phyloP scores from a whole-genome alignment of 2,888 invertebrate genomes.

The Lucinisca nassula region DNA sequence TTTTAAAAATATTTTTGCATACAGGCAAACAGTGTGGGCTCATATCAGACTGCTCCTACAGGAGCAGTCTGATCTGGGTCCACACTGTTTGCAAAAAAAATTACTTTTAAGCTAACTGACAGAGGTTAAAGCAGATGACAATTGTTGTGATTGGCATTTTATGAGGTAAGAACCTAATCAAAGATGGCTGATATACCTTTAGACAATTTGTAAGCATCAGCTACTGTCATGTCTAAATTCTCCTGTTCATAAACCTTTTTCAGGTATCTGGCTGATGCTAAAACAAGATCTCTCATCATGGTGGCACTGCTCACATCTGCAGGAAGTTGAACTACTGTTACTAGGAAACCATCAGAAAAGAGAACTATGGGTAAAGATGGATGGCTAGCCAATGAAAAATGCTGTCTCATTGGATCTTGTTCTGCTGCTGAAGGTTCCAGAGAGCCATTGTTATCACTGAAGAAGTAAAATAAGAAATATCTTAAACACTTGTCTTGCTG shows the following conservation, averaged over 20 bases:
- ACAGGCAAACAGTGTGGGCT: too few relatives aligned
- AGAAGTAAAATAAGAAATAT: neutral
- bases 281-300: slow-evolving; percentile 81
- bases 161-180: too few relatives aligned
- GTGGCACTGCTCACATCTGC: slow-evolving; percentile 79
- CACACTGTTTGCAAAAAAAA: too few relatives aligned
- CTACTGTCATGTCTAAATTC: slow-evolving; percentile 79
- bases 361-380: slow-evolving; percentile 85
- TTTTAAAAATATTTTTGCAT: too few relatives aligned
- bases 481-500: too few relatives aligned
- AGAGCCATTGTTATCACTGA: slow-evolving; percentile 62
- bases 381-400: slow-evolving; percentile 85
- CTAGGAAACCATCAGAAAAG: slow-evolving; percentile 87
- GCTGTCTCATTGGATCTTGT: slow-evolving; percentile 78
- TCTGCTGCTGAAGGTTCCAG: slow-evolving; percentile 62
- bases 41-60: too few relatives aligned
- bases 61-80: too few relatives aligned
- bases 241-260: slow-evolving; percentile 73
- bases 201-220: slow-evolving; percentile 79
- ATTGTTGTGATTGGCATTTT: too few relatives aligned
- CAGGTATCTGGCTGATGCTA: slow-evolving; percentile 78
- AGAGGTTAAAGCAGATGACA: too few relatives aligned
- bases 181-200: too few relatives aligned
- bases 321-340: slow-evolving; percentile 83
- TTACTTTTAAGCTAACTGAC: too few relatives aligned